These are phyloP conservation scores for Morphnarchus princeps DNA, from an alignment of 2,113 vertebrate genomes.

Conservation along the genomic window DNA sequence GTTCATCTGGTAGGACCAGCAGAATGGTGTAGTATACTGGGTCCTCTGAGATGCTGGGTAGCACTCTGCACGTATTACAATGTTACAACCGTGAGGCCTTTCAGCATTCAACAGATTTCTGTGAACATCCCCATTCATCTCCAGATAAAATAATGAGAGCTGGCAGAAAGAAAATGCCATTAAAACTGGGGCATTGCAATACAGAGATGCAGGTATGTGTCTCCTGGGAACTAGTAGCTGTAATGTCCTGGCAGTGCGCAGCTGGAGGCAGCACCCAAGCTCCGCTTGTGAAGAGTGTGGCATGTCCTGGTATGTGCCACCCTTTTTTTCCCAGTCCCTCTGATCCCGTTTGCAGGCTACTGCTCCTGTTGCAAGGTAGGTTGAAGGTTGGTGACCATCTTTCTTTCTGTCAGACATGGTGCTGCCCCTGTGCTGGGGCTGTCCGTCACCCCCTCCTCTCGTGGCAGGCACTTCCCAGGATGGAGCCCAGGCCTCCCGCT, in stretches of 20 bases:
- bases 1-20: background rate
- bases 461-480: background rate
- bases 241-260: background rate
- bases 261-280: background rate
- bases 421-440: background rate
- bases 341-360: background rate
- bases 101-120: background rate
- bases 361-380: background rate
- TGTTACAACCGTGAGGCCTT: background rate
- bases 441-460: background rate
- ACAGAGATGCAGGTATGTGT: background rate
- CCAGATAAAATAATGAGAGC: background rate
- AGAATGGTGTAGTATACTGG: background rate
- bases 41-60: background rate
- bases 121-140: background rate
- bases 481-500: background rate
- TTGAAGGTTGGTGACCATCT: background rate
- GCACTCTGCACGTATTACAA: background rate
- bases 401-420: background rate
- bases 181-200: background rate
- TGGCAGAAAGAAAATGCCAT: background rate
- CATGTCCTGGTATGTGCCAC: background rate
- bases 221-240: background rate
- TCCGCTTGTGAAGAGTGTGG: background rate
- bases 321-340: background rate